A percentile compares a stretch with the other conserved stretches of the same genome.
These are phyloP conservation scores for Chinchilla lanigera DNA, from an alignment of 2,113 vertebrate species.

Conservation along the genomic window DNA sequence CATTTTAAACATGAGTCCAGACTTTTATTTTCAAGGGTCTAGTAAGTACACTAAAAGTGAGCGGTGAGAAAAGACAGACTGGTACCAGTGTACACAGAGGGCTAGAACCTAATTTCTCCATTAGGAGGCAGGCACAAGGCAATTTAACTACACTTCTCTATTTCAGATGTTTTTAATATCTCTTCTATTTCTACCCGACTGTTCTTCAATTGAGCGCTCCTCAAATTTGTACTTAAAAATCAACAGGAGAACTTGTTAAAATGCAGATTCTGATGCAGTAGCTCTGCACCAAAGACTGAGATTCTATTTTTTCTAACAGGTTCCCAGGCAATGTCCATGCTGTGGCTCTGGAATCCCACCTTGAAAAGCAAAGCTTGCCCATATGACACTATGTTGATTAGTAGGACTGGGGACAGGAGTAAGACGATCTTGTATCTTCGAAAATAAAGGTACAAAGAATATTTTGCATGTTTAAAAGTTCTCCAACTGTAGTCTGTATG, in stretches of 20 bases:
- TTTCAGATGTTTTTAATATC: neutral
- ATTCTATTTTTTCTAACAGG: neutral
- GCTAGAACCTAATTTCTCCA: conserved; percentile 35
- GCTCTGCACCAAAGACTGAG: neutral
- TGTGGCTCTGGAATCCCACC: neutral
- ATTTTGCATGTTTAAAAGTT: conserved; percentile 68
- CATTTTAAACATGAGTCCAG: conserved; percentile 79
- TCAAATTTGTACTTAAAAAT: conserved; percentile 22
- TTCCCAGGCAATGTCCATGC: neutral
- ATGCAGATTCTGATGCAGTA: neutral
- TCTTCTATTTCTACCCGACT: neutral
- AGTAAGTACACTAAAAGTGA: conserved; percentile 8
- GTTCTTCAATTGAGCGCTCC: neutral
- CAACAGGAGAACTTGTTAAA: conserved; percentile 8
- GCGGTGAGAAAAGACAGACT: neutral
- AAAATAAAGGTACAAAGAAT: conserved; percentile 62
- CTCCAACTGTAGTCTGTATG: conserved; percentile 63
- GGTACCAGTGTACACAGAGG: neutral
- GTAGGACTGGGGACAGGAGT: neutral
- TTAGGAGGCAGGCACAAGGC: neutral
- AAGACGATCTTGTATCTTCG: conserved; percentile 56
- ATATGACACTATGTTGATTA: neutral
- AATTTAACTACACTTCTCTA: conserved; percentile 33
- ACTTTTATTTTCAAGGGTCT: conserved; percentile 78
- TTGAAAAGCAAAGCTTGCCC: neutral